Base-by-base conservation (phyloP, 2,113 vertebrate species). In the Hipposideros armiger region DNA sequence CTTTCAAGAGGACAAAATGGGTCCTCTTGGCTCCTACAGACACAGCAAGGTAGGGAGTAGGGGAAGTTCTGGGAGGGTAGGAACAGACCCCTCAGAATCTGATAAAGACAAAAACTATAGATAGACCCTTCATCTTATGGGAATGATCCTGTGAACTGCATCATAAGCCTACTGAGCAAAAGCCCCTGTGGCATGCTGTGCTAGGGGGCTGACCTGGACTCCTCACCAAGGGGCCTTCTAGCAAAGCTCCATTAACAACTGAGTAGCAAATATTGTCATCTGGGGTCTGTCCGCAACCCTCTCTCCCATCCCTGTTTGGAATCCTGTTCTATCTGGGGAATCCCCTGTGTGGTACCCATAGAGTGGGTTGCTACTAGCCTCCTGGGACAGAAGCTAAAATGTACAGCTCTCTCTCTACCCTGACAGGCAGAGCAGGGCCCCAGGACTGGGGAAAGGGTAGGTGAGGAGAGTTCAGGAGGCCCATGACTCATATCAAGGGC, bases 71-170 rank as follows among this genome's bases (percentile, higher is more conserved):
- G 24, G 32, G 7, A 91, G 30, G 20, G 11, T 13, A 84, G 42
- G 82, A 83, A 66, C 4, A 95, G 56, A 80, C 14, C 19, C 19
- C 52, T 94, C 19, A 60, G 86, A 96, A 89, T 67, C 16, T 60
- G 56, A 89, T 58, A 82, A 82, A 64, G 40, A 87, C 4, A 83
- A 67, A 62, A 52, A 64, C 74, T 77, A 47, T 22, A 77, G 20
- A n/a, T 26, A 80, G 72, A 90, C 19, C 36, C 47, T 89, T 26
- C 60, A 69, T 76, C 20, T 42, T 58, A 6, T 5, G 28, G 70
- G 50, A 73, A 69, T 70, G 36, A 87, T 26, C 78, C n/a, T 36
- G 14, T 60, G 64, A 80, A 58, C n/a, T 19, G 60, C 30, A 28
- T 15, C 26, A 30, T 60, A 67, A 14, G 42, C 15, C 32, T 69